phyloP scores from a whole-genome alignment of 1,140 invertebrate genomes.

The Drosophila melanogaster region DNA sequence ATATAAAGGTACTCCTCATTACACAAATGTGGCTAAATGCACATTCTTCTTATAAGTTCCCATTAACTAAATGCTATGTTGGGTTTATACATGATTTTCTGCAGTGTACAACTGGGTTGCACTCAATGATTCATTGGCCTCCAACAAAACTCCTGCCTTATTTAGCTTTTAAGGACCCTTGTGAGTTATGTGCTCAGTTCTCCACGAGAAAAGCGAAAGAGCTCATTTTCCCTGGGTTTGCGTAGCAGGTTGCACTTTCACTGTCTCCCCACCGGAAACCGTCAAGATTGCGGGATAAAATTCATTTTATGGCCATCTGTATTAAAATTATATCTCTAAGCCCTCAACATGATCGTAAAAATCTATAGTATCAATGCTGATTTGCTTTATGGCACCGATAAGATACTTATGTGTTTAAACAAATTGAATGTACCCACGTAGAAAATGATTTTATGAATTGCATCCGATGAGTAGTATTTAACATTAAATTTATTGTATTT shows the following conservation, averaged over 20 bases:
- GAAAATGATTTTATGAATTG: slow-evolving; percentile 27
- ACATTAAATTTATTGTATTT: slow-evolving; percentile 10
- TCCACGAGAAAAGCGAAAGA: slow-evolving; percentile 37
- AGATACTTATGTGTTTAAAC: slow-evolving; percentile 1
- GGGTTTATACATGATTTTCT: neutral
- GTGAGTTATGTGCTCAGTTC: slow-evolving; percentile 51
- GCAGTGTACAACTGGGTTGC: slow-evolving; percentile 46
- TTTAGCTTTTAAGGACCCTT: slow-evolving; percentile 35
- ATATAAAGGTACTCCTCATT: neutral
- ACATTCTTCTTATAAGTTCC: neutral
- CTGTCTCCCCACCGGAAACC: slow-evolving; percentile 41
- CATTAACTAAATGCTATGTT: neutral
- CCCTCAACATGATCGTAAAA: slow-evolving; percentile 1
- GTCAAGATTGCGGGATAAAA: neutral
- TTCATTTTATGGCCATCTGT: neutral
- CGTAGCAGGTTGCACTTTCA: slow-evolving; percentile 74
- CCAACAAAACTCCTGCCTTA: slow-evolving; percentile 42
- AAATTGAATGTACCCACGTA: slow-evolving; percentile 3
- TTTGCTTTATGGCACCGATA: slow-evolving; percentile 13
- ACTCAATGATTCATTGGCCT: slow-evolving; percentile 76
- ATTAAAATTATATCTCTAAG: neutral
- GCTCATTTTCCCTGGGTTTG: slow-evolving; percentile 47
- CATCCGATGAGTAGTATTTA: neutral
- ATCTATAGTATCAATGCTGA: neutral
- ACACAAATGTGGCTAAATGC: neutral